Percentiles rank a stretch among this genome's conserved stretches.
Conservation (phyloP, 2,888 invertebrate species). For the Cheilosia vernalis region DNA sequence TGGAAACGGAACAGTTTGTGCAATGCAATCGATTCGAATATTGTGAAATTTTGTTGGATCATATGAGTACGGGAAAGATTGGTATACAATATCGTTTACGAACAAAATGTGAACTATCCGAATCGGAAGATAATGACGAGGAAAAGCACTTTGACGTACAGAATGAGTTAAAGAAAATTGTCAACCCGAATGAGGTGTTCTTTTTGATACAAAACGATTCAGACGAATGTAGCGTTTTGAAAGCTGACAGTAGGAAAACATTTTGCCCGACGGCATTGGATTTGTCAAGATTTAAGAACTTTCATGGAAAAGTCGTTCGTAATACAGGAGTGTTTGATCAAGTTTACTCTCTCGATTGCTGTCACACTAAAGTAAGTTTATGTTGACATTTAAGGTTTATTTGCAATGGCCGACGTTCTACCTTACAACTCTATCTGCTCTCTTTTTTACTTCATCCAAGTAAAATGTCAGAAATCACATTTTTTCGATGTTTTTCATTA, state of each 20-base stretch:
- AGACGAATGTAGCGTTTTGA: slow-evolving; percentile 16
- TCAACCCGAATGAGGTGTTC: slow-evolving; percentile 59
- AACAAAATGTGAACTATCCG: slow-evolving; percentile 40
- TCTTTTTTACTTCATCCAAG: no score
- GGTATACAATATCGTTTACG: slow-evolving; percentile 54
- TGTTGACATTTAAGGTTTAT: neutral
- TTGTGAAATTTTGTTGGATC: slow-evolving; percentile 8
- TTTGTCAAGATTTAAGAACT: slow-evolving; percentile 77
- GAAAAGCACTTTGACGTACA: slow-evolving; percentile 37
- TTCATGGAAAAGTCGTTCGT: slow-evolving; percentile 72
- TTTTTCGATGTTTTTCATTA: no score
- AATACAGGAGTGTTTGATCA: slow-evolving; percentile 69
- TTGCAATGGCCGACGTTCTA: neutral
- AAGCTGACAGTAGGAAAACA: neutral
- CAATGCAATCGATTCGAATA: slow-evolving; percentile 38
- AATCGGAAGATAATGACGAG: slow-evolving; percentile 12
- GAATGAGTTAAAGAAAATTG: slow-evolving; percentile 43
- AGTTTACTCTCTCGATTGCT: slow-evolving; percentile 59
- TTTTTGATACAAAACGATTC: slow-evolving; percentile 63
- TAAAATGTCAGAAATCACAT: no score
- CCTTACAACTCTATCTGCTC: no score
- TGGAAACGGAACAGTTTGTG: slow-evolving; percentile 58
- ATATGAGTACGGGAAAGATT: slow-evolving; percentile 19
- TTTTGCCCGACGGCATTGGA: slow-evolving; percentile 77
- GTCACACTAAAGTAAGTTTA: slow-evolving; percentile 53